Evolutionary conservation across 2,888 invertebrate genomes (phyloP).

Genomic region (Elysia crispata): DNA sequence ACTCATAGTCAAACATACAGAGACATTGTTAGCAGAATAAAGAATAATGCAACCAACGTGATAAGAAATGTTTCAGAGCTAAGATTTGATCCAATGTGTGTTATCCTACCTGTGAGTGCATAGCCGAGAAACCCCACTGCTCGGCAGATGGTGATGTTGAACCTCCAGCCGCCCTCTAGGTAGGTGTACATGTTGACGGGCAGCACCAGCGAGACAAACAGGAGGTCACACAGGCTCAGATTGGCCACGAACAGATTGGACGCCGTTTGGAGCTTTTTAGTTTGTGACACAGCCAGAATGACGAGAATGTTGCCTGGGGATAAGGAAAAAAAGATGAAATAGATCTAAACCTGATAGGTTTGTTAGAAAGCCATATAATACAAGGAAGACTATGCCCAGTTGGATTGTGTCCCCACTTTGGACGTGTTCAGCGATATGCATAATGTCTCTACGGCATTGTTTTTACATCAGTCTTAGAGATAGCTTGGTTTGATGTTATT

Average conservation of each 20-base stretch:
- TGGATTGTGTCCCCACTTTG: no score
- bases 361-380: no score
- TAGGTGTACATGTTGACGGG: conserved; percentile 66
- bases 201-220: conserved; percentile 56
- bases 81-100: no score
- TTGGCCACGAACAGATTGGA: conserved; percentile 62
- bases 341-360: neutral
- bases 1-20: no score
- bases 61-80: no score
- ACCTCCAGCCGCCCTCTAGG: conserved; percentile 53
- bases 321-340: neutral
- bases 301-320: conserved; percentile 59
- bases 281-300: conserved; percentile 55
- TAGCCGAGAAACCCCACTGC: conserved; percentile 58
- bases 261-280: conserved; percentile 56
- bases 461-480: no score
- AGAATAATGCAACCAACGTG: no score
- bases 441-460: no score
- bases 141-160: conserved; percentile 55
- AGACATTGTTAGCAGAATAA: no score
- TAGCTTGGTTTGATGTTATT: no score
- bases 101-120: conserved; percentile 56
- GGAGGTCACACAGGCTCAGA: conserved; percentile 59
- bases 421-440: no score
- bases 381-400: no score